A percentile compares a stretch with the other conserved stretches of the same genome.
These are phyloP conservation scores for Tenthredo livida DNA, from an alignment of 2,888 invertebrate genomes.

Conservation along the genomic window DNA sequence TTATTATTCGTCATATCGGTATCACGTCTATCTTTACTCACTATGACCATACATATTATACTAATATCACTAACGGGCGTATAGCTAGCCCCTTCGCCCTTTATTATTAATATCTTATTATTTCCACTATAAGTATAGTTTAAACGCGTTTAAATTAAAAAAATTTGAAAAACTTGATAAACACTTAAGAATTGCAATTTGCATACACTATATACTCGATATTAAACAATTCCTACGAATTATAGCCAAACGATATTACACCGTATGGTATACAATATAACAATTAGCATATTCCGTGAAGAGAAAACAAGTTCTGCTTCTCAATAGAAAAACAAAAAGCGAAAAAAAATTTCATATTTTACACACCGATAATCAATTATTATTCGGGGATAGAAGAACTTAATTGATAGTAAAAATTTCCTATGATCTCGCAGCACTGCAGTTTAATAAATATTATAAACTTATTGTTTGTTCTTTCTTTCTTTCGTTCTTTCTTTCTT, in stretches of 20 bases:
- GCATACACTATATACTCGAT: not conserved
- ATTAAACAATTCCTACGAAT: not conserved
- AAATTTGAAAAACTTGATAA: too few relatives aligned
- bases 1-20: slow-evolving; percentile 49
- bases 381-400: not conserved
- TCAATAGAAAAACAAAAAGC: not conserved
- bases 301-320: slow-evolving; percentile 21
- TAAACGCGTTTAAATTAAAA: too few relatives aligned
- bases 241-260: not conserved
- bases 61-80: not conserved
- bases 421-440: not conserved
- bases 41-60: slow-evolving; percentile 14
- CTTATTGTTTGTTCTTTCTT: too few relatives aligned
- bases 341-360: slow-evolving; percentile 3
- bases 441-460: not conserved
- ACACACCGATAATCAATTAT: not conserved
- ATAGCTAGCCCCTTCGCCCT: slow-evolving; percentile 16
- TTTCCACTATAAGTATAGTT: not conserved
- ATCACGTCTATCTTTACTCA: slow-evolving; percentile 48
- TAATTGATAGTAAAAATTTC: not conserved
- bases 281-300: slow-evolving; percentile 16
- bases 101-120: slow-evolving; percentile 15
- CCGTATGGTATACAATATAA: not conserved
- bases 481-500: not conserved
- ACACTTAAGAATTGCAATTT: too few relatives aligned